Evolutionary conservation across 1,140 invertebrate genomes (phyloP).

Genomic region (Portunus trituberculatus): DNA sequence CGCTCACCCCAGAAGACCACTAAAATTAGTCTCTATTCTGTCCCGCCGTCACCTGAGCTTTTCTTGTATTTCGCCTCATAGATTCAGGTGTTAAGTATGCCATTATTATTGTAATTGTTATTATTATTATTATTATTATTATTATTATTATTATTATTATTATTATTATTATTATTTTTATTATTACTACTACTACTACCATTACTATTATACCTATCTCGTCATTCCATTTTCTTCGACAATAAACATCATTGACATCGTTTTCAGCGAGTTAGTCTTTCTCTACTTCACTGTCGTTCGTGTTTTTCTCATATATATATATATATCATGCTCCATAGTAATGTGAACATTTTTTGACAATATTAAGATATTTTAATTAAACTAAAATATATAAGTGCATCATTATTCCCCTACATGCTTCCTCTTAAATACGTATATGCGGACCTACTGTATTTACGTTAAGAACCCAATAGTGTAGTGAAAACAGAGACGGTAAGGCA

Average conservation of each 20-base stretch:
- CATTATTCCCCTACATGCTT: too few relatives aligned
- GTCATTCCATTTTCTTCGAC: slow-evolving; percentile 9
- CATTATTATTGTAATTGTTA: background rate
- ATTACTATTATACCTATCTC: background rate
- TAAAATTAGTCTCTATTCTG: too few relatives aligned
- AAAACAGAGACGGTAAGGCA: too few relatives aligned
- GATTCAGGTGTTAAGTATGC: too few relatives aligned
- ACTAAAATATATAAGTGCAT: background rate
- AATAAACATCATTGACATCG: background rate
- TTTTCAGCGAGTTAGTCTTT: background rate
- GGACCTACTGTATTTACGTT: too few relatives aligned
- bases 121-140: background rate
- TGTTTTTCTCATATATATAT: background rate
- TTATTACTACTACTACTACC: background rate
- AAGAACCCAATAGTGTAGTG: too few relatives aligned
- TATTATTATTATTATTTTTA: background rate
- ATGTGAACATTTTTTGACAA: background rate
- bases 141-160: slow-evolving; percentile 35
- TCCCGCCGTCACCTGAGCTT: too few relatives aligned
- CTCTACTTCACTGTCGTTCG: background rate
- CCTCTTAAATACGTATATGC: too few relatives aligned
- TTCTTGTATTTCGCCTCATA: too few relatives aligned
- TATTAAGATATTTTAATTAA: slow-evolving; percentile 25
- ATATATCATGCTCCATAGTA: background rate
- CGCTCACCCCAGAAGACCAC: too few relatives aligned